Evolutionary conservation across 2,797 vertebrate genomes (phyloP).

Genomic region (Mallotus villosus): DNA sequence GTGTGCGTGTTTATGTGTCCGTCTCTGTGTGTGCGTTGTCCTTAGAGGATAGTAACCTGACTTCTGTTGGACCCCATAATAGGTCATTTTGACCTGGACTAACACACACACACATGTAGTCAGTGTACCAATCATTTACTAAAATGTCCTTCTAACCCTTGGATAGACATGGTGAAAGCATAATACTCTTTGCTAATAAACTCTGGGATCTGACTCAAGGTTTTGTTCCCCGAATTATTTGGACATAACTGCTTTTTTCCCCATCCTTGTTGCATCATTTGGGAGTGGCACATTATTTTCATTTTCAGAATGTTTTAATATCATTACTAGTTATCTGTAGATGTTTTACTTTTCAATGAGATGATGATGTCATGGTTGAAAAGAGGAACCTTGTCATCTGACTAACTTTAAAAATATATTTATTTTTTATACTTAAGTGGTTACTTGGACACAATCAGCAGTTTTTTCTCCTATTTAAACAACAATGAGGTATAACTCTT

Average conservation of each 20-base stretch:
- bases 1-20: neutral
- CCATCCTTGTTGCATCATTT: neutral
- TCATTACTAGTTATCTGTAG: neutral
- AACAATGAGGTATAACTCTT: slow-evolving; percentile 21
- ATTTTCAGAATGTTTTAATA: neutral
- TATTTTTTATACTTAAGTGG: too few relatives aligned
- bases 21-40: too few relatives aligned
- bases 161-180: slow-evolving; percentile 11
- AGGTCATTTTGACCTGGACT: neutral
- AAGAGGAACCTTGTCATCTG: slow-evolving; percentile 26
- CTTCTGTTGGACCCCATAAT: too few relatives aligned
- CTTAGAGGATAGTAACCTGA: too few relatives aligned
- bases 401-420: slow-evolving; percentile 4
- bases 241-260: neutral
- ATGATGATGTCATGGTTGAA: slow-evolving; percentile 33
- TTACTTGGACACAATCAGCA: slow-evolving; percentile 30
- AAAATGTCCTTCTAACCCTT: neutral
- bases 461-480: slow-evolving; percentile 37
- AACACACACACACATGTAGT: neutral
- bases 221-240: slow-evolving; percentile 26
- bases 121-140: neutral
- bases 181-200: slow-evolving; percentile 23
- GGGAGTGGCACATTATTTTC: neutral
- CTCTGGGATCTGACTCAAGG: slow-evolving; percentile 27
- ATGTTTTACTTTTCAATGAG: slow-evolving; percentile 2